These are phyloP conservation scores for Epirrhoe tristata DNA, from an alignment of 2,888 invertebrate species.

Conservation along the genomic window DNA sequence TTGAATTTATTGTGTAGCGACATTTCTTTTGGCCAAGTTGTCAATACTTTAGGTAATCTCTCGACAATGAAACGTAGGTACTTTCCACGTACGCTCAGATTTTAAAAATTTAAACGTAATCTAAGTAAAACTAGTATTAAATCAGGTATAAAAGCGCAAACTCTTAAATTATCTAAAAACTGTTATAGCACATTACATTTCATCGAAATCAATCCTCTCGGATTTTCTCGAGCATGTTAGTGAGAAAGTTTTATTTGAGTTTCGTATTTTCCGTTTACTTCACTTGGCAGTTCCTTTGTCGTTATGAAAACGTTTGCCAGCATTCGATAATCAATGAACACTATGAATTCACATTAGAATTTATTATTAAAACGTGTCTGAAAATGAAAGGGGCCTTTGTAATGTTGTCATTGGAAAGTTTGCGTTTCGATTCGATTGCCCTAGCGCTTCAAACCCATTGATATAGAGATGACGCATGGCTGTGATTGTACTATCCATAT, in stretches of 20 bases:
- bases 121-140: too few relatives aligned
- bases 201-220: constrained; percentile 26
- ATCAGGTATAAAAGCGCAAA: not conserved
- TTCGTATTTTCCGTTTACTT: constrained; percentile 40
- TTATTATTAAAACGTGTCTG: constrained; percentile 27
- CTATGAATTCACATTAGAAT: constrained; percentile 32
- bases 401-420: constrained; percentile 4
- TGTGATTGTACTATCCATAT: not conserved
- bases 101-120: too few relatives aligned
- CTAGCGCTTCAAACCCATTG: not conserved
- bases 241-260: constrained; percentile 48
- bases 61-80: too few relatives aligned
- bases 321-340: constrained; percentile 47
- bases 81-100: too few relatives aligned
- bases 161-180: constrained; percentile 1
- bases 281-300: constrained; percentile 29
- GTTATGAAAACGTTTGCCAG: constrained; percentile 46
- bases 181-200: constrained; percentile 17
- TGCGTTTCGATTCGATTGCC: constrained; percentile 1
- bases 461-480: not conserved
- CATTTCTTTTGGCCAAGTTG: too few relatives aligned
- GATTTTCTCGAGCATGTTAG: constrained; percentile 35
- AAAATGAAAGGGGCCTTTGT: constrained; percentile 16
- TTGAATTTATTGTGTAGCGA: too few relatives aligned
- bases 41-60: too few relatives aligned